Evolutionary conservation across 2,797 vertebrate genomes (phyloP).

Genomic region (Falco berigora): DNA sequence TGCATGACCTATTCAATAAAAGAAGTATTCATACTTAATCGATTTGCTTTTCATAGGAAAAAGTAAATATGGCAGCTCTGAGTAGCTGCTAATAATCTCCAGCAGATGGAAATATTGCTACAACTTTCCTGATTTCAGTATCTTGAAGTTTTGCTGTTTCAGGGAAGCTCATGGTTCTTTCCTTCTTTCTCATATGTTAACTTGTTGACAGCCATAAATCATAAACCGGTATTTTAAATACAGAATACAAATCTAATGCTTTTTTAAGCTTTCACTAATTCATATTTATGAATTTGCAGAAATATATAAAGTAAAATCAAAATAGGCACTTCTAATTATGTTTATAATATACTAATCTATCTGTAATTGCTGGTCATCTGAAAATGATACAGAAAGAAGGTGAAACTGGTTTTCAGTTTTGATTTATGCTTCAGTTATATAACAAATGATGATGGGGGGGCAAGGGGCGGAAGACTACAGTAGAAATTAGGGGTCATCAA

Average conservation of each 20-base stretch:
- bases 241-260: neutral
- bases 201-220: neutral
- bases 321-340: neutral
- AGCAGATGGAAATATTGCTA: slow-evolving; percentile 54
- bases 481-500: neutral
- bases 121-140: neutral
- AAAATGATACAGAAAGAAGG: neutral
- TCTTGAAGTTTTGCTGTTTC: neutral
- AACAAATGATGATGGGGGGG: neutral
- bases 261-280: neutral
- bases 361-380: neutral
- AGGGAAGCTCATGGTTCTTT: neutral
- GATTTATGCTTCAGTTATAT: neutral
- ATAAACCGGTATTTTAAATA: neutral
- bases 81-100: slow-evolving; percentile 4
- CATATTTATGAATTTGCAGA: neutral
- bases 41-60: neutral
- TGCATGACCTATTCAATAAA: neutral
- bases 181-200: neutral
- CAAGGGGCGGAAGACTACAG: neutral
- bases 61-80: neutral
- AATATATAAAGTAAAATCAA: neutral
- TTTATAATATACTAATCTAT: neutral
- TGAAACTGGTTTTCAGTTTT: neutral
- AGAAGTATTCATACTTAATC: neutral